Evolutionary conservation across 2,797 vertebrate species (phyloP), one percentile per base, ranked within the genome.

Genomic region (Alca torda): DNA sequence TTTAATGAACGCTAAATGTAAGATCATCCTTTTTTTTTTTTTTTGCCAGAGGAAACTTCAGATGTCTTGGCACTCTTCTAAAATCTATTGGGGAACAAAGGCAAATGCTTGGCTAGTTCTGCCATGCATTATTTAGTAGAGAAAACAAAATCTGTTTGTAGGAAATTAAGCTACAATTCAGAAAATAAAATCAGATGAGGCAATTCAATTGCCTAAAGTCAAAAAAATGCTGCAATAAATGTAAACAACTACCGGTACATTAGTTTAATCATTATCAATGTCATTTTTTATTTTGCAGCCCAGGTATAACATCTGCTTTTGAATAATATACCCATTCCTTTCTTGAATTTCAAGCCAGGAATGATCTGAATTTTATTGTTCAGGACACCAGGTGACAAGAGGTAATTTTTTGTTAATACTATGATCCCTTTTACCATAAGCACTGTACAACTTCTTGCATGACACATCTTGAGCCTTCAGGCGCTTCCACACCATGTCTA

Each of bases 1-100:
- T 75, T 84, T 94, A 91, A 91, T 80, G 64, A 90, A 78, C 15
- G 31, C 50, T 91, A 90, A 87, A 72, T 69, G 12, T 65, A 89
- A 96, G 35, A 50, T 88, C 20, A 56, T 78, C 63, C 86, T 4
- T 0, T 51, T 51, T 51, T 82, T 39, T 39, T 39, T 11, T 41
- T 89, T 93, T 50, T 56, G 25, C 17, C 72, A 65, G 31, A 87
- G 28, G 96, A 94, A 67, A 78, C 13, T 72, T 94, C 57, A 93
- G 35, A 53, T 72, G 15, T 77, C 18, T 46, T 84, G 30, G 19
- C 15, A 69, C 13, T 78, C 41, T 68, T 87, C 45, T 88, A 53
- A 76, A 88, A 54, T 70, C 37, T 67, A 20, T 28, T 70, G n/a
- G 18, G 17, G 9, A 89, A 39, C n/a, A 75, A 78, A 92, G 56